phyloP scores from a whole-genome alignment of 2,888 invertebrate species.

The Pristionchus exspectatus region DNA sequence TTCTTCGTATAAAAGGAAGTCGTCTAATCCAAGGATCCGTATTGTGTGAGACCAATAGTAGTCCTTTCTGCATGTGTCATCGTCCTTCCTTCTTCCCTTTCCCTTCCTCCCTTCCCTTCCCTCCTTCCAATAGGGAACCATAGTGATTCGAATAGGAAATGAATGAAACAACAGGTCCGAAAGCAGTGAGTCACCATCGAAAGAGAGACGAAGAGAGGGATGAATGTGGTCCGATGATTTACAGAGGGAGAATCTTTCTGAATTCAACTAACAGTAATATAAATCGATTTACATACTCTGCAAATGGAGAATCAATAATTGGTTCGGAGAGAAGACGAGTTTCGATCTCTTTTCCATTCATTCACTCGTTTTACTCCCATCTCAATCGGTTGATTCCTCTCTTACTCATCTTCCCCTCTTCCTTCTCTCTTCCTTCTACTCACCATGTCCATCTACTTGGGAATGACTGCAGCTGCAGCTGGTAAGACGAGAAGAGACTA shows the following conservation, averaged over 20 bases:
- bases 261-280: neutral
- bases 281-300: neutral
- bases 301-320: neutral
- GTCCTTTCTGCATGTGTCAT: neutral
- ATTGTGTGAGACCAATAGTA: neutral
- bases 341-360: constrained; percentile 18
- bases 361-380: constrained; percentile 13
- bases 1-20: constrained; percentile 2
- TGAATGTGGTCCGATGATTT: neutral
- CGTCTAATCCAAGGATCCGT: neutral
- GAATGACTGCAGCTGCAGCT: constrained; percentile 44
- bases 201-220: neutral
- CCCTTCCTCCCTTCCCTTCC: neutral
- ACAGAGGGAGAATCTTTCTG: neutral
- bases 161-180: neutral
- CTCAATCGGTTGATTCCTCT: neutral
- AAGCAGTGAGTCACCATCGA: neutral
- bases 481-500: constrained; percentile 19
- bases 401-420: constrained; percentile 5
- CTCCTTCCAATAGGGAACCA: neutral
- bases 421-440: neutral
- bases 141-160: neutral
- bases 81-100: neutral
- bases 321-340: neutral
- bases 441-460: constrained; percentile 33